Evolutionary conservation across 2,888 invertebrate species (phyloP).

Genomic region (Phytoseiulus persimilis): DNA sequence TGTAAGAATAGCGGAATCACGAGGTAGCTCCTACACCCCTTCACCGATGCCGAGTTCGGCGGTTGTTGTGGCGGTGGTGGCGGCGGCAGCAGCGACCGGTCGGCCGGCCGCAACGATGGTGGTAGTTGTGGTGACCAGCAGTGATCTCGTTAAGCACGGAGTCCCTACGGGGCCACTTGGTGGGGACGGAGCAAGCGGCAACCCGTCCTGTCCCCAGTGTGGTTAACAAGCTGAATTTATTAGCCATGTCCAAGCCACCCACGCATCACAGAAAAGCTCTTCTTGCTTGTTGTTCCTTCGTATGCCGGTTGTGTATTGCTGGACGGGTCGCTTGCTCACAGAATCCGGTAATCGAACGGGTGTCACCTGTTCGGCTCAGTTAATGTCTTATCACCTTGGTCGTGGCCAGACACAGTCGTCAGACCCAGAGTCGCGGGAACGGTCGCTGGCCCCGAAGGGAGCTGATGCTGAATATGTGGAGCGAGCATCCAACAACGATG

Average conservation of each 20-base stretch:
- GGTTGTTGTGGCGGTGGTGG: too few species aligned
- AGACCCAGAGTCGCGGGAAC: background rate
- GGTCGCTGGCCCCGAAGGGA: background rate
- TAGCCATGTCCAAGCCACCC: constrained; percentile 26
- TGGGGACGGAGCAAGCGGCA: constrained; percentile 33
- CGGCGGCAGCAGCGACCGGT: background rate
- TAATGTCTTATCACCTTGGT: background rate
- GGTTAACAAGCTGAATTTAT: constrained; percentile 39
- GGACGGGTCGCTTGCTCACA: background rate
- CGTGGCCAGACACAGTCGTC: background rate
- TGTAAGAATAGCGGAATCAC: background rate
- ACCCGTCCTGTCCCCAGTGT: constrained; percentile 38
- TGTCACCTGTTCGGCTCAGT: background rate
- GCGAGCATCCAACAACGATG: too few species aligned
- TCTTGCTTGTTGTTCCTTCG: background rate
- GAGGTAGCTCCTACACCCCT: background rate
- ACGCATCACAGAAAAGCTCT: background rate
- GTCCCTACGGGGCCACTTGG: constrained; percentile 38
- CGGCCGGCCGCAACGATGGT: background rate
- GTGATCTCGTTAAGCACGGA: background rate
- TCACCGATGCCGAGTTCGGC: background rate
- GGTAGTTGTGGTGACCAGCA: background rate
- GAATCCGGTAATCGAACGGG: background rate
- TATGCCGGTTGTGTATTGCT: background rate
- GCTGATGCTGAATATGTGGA: background rate